Conservation (phyloP, 2,113 vertebrate genomes). For the Dendropsophus ebraccatus region DNA sequence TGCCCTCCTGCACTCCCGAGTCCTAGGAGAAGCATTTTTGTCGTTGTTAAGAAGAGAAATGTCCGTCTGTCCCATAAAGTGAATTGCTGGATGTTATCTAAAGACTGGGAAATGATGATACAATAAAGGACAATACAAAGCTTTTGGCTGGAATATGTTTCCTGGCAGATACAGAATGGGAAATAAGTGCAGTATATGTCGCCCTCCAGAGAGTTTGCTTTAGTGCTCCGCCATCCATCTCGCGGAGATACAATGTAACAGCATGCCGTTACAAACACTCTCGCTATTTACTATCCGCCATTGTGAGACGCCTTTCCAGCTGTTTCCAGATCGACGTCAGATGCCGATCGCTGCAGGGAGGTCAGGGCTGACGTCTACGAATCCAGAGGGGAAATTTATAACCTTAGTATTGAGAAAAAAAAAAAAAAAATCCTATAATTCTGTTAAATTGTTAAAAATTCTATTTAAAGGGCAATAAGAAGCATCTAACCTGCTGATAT, state of each 20-base stretch:
- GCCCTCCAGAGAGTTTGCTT: slow-evolving; percentile 45
- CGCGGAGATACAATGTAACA: slow-evolving; percentile 33
- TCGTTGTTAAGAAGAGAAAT: slow-evolving; percentile 56
- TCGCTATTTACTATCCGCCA: background rate
- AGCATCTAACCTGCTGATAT: too few relatives aligned
- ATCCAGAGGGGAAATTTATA: background rate
- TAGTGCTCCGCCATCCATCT: slow-evolving; percentile 36
- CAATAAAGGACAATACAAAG: slow-evolving; percentile 52
- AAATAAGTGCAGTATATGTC: slow-evolving; percentile 44
- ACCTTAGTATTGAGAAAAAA: too few relatives aligned
- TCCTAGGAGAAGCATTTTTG: slow-evolving; percentile 42
- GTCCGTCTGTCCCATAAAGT: slow-evolving; percentile 48
- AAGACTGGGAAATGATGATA: slow-evolving; percentile 52
- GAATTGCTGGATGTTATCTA: slow-evolving; percentile 57
- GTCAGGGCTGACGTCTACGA: background rate
- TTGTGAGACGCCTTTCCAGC: background rate
- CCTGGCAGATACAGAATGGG: slow-evolving; percentile 34
- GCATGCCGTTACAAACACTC: background rate
- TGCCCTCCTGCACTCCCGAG: background rate
- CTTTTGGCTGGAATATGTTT: slow-evolving; percentile 50
- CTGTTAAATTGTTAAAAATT: too few relatives aligned
- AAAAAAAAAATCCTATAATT: too few relatives aligned
- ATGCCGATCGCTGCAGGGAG: background rate
- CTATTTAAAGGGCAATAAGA: too few relatives aligned
- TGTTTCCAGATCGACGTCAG: background rate